Conservation (phyloP, 2,797 vertebrate species). For the Lophius americanus region DNA sequence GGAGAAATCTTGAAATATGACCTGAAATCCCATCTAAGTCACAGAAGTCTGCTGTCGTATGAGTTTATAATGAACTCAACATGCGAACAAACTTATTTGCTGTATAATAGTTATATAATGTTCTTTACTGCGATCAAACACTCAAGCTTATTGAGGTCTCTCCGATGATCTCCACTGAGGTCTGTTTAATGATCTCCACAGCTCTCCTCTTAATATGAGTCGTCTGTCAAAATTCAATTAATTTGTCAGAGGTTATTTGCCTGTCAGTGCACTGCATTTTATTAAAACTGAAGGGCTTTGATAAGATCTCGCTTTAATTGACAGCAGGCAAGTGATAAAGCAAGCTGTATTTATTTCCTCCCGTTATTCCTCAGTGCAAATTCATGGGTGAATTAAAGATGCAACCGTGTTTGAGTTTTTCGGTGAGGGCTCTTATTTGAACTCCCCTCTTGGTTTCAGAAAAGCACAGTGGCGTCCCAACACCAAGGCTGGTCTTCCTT, state of each 20-base stretch:
- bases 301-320: slow-evolving; percentile 70
- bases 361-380: slow-evolving; percentile 38
- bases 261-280: slow-evolving; percentile 66
- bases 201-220: slow-evolving; percentile 45
- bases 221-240: slow-evolving; percentile 82
- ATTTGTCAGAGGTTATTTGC: slow-evolving; percentile 77
- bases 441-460: slow-evolving; percentile 17
- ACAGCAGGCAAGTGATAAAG: slow-evolving; percentile 64
- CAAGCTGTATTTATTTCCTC: slow-evolving; percentile 62
- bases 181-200: slow-evolving; percentile 48
- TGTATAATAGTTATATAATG: slow-evolving; percentile 25
- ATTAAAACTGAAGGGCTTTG: slow-evolving; percentile 75
- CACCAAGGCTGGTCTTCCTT: slow-evolving; percentile 37
- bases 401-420: slow-evolving; percentile 8
- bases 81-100: slow-evolving; percentile 42
- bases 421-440: slow-evolving; percentile 18
- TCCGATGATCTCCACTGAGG: slow-evolving; percentile 47
- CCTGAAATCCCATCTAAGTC: not conserved
- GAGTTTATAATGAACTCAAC: slow-evolving; percentile 11
- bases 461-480: slow-evolving; percentile 21
- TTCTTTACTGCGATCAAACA: slow-evolving; percentile 55
- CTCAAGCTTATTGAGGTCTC: slow-evolving; percentile 42
- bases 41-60: slow-evolving; percentile 3
- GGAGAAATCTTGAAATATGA: not conserved
- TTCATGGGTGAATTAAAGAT: slow-evolving; percentile 29